phyloP scores from a whole-genome alignment of 2,113 vertebrate species.

The Rynchops niger region DNA sequence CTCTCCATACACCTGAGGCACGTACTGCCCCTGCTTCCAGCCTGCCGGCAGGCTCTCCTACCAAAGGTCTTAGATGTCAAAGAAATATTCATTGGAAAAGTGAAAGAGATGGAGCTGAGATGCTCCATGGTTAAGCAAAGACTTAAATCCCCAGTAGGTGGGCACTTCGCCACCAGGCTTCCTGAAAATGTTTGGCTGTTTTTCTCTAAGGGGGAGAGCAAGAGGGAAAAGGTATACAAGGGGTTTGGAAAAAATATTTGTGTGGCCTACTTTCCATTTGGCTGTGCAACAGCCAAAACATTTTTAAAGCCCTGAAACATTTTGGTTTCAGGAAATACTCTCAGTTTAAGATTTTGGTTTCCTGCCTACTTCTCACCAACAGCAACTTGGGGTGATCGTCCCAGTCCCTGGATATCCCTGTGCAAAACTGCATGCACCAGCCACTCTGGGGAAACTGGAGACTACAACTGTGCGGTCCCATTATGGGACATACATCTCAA shows the following conservation, averaged over 20 bases:
- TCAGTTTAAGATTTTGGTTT: background rate
- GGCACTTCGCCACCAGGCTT: background rate
- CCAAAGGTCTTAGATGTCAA: background rate
- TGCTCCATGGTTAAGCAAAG: background rate
- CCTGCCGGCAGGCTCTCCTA: background rate
- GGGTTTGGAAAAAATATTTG: background rate
- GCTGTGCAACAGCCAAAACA: background rate
- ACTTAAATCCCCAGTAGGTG: background rate
- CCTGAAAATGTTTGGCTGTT: background rate
- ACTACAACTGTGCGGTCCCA: rapidly evolving
- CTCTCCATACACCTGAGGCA: background rate
- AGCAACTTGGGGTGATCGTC: background rate
- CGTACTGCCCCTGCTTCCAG: background rate
- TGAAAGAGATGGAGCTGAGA: background rate
- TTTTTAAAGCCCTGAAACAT: background rate
- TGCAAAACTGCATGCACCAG: background rate
- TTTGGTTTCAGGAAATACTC: background rate
- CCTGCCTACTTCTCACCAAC: background rate
- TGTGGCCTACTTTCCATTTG: background rate
- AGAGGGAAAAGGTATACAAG: background rate
- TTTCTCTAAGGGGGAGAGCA: background rate
- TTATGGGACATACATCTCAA: background rate
- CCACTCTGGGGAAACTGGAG: background rate
- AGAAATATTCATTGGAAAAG: background rate
- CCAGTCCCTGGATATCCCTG: background rate